Percentiles rank a stretch among this genome's conserved stretches.
Conservation (phyloP, 2,797 vertebrate species). For the Tragelaphus oryx region DNA sequence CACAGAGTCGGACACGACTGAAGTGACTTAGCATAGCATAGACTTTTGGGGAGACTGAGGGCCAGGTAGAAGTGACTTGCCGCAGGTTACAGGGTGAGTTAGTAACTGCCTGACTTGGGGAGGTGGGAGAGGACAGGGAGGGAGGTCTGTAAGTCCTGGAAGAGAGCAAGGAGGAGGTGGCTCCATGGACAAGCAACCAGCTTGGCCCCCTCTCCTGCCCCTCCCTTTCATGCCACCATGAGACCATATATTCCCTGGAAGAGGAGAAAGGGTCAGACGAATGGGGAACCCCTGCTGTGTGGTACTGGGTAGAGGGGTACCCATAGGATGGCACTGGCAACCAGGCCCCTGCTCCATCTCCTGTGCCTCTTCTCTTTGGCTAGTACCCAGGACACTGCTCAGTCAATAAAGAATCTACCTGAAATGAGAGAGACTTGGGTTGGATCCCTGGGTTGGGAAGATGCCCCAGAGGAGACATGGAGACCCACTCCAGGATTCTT, state of each 20-base stretch:
- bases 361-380: neutral
- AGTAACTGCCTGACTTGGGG: neutral
- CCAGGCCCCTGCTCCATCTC: neutral
- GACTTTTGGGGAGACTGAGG: neutral
- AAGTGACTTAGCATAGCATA: no score
- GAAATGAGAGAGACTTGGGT: neutral
- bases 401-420: neutral
- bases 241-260: neutral
- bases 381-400: neutral
- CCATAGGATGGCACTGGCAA: rapidly evolving
- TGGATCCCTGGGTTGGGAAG: neutral
- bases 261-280: neutral
- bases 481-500: neutral
- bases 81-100: neutral
- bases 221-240: rapidly evolving
- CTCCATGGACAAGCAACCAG: neutral
- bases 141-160: neutral
- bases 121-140: neutral
- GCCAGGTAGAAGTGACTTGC: neutral
- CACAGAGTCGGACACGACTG: no score
- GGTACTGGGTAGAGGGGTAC: rapidly evolving
- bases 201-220: neutral
- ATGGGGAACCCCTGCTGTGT: neutral
- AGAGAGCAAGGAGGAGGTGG: neutral
- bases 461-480: neutral